Evolutionary conservation across 2,113 vertebrate species (phyloP).

Genomic region (Mobula birostris): DNA sequence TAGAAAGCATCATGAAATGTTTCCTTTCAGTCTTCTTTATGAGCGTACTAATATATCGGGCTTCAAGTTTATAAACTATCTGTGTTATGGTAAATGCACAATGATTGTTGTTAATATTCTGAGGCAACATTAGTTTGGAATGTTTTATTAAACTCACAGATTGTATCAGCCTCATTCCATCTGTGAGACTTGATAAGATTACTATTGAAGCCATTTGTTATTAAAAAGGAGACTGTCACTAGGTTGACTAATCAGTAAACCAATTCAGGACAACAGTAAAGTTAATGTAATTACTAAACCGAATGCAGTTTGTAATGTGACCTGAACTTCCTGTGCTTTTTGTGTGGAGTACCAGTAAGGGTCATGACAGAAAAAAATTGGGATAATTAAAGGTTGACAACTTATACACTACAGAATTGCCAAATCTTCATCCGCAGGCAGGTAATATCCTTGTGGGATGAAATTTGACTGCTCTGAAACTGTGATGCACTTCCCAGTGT

Average conservation of each 20-base stretch:
- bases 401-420: neutral
- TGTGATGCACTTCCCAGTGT: no score
- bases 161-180: slow-evolving; percentile 25
- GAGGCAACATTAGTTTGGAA: slow-evolving; percentile 12
- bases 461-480: no score
- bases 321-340: slow-evolving; percentile 21
- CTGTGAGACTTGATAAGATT: slow-evolving; percentile 12
- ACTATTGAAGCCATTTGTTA: slow-evolving; percentile 26
- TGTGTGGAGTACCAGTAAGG: neutral
- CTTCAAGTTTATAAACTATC: neutral
- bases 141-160: slow-evolving; percentile 20
- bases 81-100: neutral
- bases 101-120: slow-evolving; percentile 23
- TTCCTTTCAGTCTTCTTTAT: slow-evolving; percentile 4
- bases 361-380: neutral
- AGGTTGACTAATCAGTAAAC: slow-evolving; percentile 7
- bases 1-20: neutral
- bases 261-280: slow-evolving; percentile 26
- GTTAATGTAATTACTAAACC: slow-evolving; percentile 15
- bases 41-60: neutral
- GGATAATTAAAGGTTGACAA: neutral
- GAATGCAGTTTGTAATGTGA: slow-evolving; percentile 28
- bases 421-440: neutral
- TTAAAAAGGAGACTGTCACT: slow-evolving; percentile 31
- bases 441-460: neutral